Base-by-base conservation (phyloP, 2,888 invertebrate species). In the Tachina grossa region DNA sequence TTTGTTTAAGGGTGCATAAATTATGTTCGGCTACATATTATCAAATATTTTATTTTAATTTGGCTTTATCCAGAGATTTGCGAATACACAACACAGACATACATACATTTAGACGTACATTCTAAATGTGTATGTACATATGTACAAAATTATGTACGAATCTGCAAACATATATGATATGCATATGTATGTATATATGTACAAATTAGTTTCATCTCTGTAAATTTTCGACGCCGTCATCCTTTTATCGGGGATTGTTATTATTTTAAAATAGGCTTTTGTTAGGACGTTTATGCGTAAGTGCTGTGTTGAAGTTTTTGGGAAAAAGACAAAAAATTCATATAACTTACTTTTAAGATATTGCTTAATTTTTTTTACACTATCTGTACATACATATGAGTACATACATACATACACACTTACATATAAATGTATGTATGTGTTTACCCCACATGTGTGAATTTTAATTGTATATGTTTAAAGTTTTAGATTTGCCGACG, bases 1-100 rank as follows among this genome's bases (percentile, higher is more conserved):
- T 51, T 43, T 59, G 22, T 41, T 57, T 31, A 45, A 63, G 68
- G 72, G 68, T 79, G 68, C 59, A 79, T 83, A 83, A 79, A 74
- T 79, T 74, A 31, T 31, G 6, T 31, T 57, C 9, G 39, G 47
- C 22, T 11, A 16, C 14, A 9, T 45, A 63, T 69, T 22, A 51
- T 63, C 49, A 55, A 66, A 66, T 66, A 55, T 63, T 75, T 69
- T 43, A 59, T 10, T 47, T 31, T 39, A 16, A 49, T 68, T 68
- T 47, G 8, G 59, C n/a, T 13, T 65, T 47, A 45, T 43, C 65
- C 45, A 13, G 47, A 51, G 63, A 14, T 43, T 11, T 51, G 8
- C 47, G 14, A 31, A 31, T 31, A 31, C n/a, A n/a, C n/a, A n/a
- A n/a, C n/a, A n/a, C 31, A 31, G 31, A 5, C 47, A 13, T 47